These are phyloP conservation scores for Pteria penguin DNA, from an alignment of 2,888 invertebrate species.

Conservation along the genomic window DNA sequence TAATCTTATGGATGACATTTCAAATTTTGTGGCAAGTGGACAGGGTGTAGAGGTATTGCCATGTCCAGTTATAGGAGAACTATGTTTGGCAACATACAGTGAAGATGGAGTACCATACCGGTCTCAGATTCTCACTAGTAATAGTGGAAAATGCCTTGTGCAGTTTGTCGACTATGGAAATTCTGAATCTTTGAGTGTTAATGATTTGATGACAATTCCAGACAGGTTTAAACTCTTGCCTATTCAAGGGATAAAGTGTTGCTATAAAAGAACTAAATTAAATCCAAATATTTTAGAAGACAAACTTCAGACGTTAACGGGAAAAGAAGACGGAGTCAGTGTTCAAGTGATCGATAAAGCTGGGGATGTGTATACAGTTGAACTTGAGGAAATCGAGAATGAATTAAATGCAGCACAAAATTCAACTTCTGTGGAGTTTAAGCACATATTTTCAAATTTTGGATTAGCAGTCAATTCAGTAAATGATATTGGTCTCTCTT, in stretches of 20 bases:
- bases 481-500: constrained; percentile 57
- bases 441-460: constrained; percentile 7
- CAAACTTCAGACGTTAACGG: constrained; percentile 49
- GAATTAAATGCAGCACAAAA: neutral
- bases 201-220: constrained; percentile 55
- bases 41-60: constrained; percentile 51
- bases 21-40: constrained; percentile 46
- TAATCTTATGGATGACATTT: constrained; percentile 55
- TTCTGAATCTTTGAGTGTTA: constrained; percentile 53
- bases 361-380: constrained; percentile 48
- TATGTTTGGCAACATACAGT: constrained; percentile 56
- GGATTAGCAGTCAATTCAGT: constrained; percentile 20
- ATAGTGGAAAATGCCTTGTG: constrained; percentile 51
- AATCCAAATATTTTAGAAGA: constrained; percentile 45
- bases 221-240: constrained; percentile 51
- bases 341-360: constrained; percentile 48
- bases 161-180: constrained; percentile 64
- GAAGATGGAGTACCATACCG: constrained; percentile 73
- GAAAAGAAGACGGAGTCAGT: constrained; percentile 39
- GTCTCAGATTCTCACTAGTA: constrained; percentile 58
- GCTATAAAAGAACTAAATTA: constrained; percentile 49
- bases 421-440: neutral
- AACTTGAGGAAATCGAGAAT: constrained; percentile 51
- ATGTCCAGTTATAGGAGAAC: constrained; percentile 47
- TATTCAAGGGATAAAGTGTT: constrained; percentile 55